phyloP scores from a whole-genome alignment of 1,140 invertebrate species.

The Gryllus bimaculatus region DNA sequence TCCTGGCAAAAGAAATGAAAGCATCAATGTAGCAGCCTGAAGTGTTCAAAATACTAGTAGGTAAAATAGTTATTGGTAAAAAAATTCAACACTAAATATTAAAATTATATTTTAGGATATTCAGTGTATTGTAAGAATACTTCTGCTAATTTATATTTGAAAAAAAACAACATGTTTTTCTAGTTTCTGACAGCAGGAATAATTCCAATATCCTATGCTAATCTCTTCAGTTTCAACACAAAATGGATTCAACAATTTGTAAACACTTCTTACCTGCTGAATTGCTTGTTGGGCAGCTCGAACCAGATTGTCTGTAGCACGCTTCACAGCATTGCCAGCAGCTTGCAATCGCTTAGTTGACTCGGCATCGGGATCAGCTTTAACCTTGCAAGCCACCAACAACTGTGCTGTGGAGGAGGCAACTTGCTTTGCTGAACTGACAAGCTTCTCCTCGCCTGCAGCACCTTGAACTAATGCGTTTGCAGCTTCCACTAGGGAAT shows the following conservation, averaged over 20 bases:
- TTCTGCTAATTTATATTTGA: too few species aligned
- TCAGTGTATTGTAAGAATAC: too few species aligned
- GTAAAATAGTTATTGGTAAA: too few species aligned
- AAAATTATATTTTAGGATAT: too few species aligned
- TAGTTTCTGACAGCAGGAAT: too few species aligned
- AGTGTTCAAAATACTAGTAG: too few species aligned
- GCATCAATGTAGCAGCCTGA: too few species aligned
- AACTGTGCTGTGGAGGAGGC: slow-evolving; percentile 94
- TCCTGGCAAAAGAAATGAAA: slow-evolving; percentile 40
- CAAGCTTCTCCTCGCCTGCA: slow-evolving; percentile 89
- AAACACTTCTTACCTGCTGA: slow-evolving; percentile 37
- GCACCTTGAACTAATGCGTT: slow-evolving; percentile 93
- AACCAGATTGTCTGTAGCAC: slow-evolving; percentile 95
- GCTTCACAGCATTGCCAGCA: slow-evolving; percentile 94
- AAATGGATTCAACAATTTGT: background rate
- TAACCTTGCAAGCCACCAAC: slow-evolving; percentile 95
- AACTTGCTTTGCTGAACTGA: slow-evolving; percentile 94
- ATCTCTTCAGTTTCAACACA: background rate
- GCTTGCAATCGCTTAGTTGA: slow-evolving; percentile 84
- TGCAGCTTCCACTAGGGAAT: slow-evolving; percentile 93
- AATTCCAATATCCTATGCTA: too few species aligned
- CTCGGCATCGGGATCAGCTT: slow-evolving; percentile 90
- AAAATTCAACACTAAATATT: too few species aligned
- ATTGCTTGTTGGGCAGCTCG: slow-evolving; percentile 88
- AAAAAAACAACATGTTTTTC: too few species aligned